These are phyloP conservation scores for Acrocephalus arundinaceus DNA, from an alignment of 2,113 vertebrate species.

Conservation along the genomic window DNA sequence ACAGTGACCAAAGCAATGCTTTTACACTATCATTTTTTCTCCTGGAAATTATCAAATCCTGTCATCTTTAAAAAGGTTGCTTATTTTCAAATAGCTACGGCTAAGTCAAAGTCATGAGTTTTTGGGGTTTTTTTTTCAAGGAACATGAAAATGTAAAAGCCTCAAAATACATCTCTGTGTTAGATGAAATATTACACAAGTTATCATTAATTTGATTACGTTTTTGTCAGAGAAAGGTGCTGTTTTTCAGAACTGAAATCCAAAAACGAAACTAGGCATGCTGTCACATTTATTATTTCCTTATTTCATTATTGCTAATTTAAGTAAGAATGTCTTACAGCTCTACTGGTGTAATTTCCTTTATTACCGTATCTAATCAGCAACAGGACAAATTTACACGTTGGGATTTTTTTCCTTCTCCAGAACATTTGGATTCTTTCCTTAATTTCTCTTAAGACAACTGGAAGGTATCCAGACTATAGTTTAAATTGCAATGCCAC, in stretches of 20 bases:
- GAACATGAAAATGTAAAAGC: neutral
- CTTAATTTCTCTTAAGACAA: neutral
- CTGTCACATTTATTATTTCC: neutral
- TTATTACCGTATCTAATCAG: neutral
- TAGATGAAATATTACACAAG: neutral
- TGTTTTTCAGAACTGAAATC: neutral
- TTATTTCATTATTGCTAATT: neutral
- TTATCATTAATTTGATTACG: neutral
- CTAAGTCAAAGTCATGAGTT: neutral
- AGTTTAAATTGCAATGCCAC: neutral
- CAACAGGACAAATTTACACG: neutral
- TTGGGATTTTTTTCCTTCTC: neutral
- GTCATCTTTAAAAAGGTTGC: neutral
- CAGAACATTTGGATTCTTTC: neutral
- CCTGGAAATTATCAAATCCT: neutral
- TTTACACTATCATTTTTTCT: neutral
- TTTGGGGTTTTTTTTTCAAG: neutral
- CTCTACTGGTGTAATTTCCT: neutral
- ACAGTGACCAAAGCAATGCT: neutral
- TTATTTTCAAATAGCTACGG: neutral
- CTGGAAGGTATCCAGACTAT: neutral
- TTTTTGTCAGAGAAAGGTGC: slow-evolving; percentile 2
- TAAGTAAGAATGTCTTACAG: neutral
- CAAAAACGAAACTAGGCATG: neutral
- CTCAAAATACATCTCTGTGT: neutral